phyloP scores from a whole-genome alignment of 2,797 vertebrate species.

The Acropternis orthonyx region DNA sequence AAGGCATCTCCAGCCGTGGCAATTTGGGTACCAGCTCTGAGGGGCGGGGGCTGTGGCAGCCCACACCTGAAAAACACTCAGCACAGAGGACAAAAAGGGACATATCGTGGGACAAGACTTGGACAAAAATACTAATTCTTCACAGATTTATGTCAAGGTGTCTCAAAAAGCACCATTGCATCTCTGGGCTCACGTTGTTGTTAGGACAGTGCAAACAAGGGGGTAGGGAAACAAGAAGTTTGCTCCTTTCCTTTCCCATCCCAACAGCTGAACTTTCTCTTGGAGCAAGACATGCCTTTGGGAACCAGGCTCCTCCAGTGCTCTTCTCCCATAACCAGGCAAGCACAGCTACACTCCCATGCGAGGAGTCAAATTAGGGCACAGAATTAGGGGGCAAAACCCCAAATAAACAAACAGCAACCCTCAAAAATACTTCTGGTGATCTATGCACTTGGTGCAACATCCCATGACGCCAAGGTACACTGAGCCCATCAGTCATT shows the following conservation, averaged over 20 bases:
- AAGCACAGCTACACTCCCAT: neutral
- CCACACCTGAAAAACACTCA: neutral
- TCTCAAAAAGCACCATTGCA: neutral
- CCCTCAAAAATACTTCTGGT: neutral
- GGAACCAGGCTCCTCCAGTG: neutral
- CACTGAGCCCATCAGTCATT: fast-evolving
- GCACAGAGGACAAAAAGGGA: neutral
- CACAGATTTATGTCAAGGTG: neutral
- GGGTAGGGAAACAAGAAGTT: neutral
- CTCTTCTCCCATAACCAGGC: neutral
- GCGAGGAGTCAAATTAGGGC: neutral
- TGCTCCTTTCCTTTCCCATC: neutral
- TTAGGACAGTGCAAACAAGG: neutral
- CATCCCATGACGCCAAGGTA: fast-evolving
- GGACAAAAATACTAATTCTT: neutral
- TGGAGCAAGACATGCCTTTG: fast-evolving
- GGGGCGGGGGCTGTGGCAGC: neutral
- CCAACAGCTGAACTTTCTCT: neutral
- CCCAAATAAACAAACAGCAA: neutral
- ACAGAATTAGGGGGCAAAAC: neutral
- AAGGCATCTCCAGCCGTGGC: fast-evolving
- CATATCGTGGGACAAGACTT: too few species aligned
- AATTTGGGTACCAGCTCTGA: neutral
- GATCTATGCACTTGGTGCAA: too few species aligned
- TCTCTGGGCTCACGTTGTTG: neutral